Evolutionary conservation across 2,113 vertebrate species (phyloP), one percentile per base, ranked within the genome.

Genomic region (Callorhinus ursinus): DNA sequence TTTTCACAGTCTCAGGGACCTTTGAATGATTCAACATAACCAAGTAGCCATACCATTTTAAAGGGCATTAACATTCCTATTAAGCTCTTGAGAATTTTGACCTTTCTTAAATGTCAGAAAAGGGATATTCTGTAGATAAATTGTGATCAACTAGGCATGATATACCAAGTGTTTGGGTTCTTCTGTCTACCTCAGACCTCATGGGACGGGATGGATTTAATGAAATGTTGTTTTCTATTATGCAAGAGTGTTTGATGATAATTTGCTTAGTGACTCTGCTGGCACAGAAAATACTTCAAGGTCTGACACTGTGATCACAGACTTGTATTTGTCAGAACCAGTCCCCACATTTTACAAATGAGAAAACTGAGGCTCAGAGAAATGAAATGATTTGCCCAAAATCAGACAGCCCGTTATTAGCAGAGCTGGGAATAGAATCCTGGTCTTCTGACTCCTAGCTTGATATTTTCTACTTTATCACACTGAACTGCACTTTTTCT

Each of bases 41-140:
- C 72, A 49, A 92, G 69, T 84, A 87, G 26, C 77, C 51, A 36
- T 46, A 89, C 69, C 53, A n/a, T 84, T 96, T 95, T 93, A 97
- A 96, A 97, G 65, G 80, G 96, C 90, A 96, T 97, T 97, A 97
- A 94, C 87, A 82, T 98, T 95, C 95, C 36, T 96, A 97, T 96
- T 97, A 97, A 97, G 88, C 89, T 84, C 74, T 85, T 61, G 92
- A 98, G 93, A 97, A 95, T 97, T 95, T 88, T 97, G 96, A 98
- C 97, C 98, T 98, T 98, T 97, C 93, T 96, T 85, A 97, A 97
- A 97, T 98, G 93, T 97, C 97, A 97, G 92, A 96, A 93, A 92
- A 95, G 76, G 93, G 72, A 92, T 95, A 93, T 91, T 95, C 39
- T 95, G 67, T 69, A 97, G 80, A 92, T 95, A 94, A 95, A 96